A percentile compares a stretch with the other conserved stretches of the same genome.
These are phyloP conservation scores for Lysandra bellargus DNA, from an alignment of 2,888 invertebrate genomes.

Conservation along the genomic window DNA sequence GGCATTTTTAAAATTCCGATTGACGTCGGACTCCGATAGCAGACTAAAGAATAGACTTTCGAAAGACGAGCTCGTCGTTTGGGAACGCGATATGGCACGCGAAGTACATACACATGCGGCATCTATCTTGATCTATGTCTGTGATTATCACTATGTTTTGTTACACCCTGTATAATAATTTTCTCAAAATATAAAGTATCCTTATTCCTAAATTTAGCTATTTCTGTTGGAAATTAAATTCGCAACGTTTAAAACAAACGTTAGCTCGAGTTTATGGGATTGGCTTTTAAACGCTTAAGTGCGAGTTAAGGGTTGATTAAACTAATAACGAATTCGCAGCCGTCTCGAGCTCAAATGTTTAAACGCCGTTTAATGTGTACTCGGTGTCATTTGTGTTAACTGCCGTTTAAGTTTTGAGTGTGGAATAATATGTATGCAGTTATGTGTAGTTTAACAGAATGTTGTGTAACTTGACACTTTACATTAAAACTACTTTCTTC, in stretches of 20 bases:
- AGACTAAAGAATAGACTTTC: no score
- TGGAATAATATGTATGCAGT: neutral
- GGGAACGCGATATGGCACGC: no score
- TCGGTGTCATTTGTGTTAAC: neutral
- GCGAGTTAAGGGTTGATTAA: slow-evolving; percentile 18
- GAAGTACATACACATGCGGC: no score
- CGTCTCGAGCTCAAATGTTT: neutral
- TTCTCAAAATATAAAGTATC: neutral
- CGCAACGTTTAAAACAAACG: neutral
- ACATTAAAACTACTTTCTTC: neutral
- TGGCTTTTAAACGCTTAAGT: slow-evolving; percentile 14
- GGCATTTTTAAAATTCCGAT: no score
- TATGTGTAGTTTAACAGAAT: neutral
- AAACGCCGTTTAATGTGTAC: neutral
- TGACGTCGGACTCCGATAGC: no score
- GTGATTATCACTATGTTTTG: no score
- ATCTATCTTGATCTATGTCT: no score
- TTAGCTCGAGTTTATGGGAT: slow-evolving; percentile 1
- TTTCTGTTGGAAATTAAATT: neutral
- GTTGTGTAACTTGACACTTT: neutral
- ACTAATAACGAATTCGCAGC: slow-evolving; percentile 12
- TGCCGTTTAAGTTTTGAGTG: neutral
- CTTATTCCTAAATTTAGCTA: neutral
- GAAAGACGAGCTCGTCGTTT: no score
- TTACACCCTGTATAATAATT: no score